Conservation (phyloP, 2,113 vertebrate genomes). For the Leucosticte australis region DNA sequence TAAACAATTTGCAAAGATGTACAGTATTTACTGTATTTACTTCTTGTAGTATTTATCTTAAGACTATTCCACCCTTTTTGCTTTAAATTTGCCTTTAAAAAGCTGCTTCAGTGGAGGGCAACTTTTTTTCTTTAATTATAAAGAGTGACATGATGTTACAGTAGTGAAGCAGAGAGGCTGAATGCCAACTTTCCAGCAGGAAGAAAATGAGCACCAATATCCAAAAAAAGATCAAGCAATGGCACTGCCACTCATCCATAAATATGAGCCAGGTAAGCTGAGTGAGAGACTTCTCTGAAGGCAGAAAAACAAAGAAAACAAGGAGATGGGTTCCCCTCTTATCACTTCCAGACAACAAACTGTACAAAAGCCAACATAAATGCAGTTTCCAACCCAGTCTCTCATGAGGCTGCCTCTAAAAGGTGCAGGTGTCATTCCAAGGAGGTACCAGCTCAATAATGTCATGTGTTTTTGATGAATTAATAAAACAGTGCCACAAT, state of each 20-base stretch:
- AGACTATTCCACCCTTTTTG: neutral
- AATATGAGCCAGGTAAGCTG: neutral
- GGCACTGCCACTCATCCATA: neutral
- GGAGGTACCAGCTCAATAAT: neutral
- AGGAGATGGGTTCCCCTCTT: neutral
- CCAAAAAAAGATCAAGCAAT: neutral
- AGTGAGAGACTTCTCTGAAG: neutral
- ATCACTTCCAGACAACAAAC: neutral
- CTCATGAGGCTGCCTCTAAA: neutral
- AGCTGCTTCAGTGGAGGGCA: neutral
- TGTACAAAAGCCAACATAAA: neutral
- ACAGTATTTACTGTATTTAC: neutral
- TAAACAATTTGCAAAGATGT: neutral
- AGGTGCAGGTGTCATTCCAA: neutral
- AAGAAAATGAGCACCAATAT: neutral
- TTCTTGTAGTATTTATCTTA: constrained; percentile 14
- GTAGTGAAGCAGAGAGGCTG: neutral
- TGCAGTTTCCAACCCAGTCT: neutral
- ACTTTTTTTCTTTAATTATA: neutral
- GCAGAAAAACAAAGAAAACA: neutral
- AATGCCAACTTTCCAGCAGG: neutral
- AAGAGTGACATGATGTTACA: neutral
- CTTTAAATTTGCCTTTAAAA: neutral
- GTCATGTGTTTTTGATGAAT: neutral
- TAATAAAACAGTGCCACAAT: neutral